Percentiles rank a stretch among this genome's conserved stretches.
phyloP scores from a whole-genome alignment of 2,888 invertebrate genomes.

The Ligdia adustata region DNA sequence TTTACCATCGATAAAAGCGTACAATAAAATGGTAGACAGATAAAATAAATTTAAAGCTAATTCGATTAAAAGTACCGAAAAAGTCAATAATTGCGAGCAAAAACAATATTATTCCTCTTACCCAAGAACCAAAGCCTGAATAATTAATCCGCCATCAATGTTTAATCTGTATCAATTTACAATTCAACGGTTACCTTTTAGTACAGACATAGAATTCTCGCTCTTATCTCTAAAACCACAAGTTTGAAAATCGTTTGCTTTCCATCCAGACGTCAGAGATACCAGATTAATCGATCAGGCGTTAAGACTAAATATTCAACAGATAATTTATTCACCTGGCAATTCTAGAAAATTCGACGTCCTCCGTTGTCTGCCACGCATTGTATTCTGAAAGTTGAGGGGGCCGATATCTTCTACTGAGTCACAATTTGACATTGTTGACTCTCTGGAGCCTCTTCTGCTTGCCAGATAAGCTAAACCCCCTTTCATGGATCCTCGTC shows the following conservation, averaged over 20 bases:
- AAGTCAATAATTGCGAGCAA: conserved; percentile 4
- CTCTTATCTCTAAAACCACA: background rate
- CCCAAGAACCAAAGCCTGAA: conserved; percentile 16
- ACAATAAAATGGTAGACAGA: background rate
- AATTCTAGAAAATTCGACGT: conserved; percentile 94
- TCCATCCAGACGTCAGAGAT: conserved; percentile 8
- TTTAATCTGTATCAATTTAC: conserved; percentile 20
- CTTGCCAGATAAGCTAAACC: conserved; percentile 93
- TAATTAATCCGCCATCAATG: conserved; percentile 27
- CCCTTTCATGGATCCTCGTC: conserved; percentile 88
- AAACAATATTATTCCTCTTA: conserved; percentile 15
- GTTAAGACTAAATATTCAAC: background rate
- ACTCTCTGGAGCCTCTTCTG: conserved; percentile 91
- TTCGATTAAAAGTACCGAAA: background rate
- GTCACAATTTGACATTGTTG: conserved; percentile 88
- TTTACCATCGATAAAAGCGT: background rate
- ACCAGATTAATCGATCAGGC: conserved; percentile 11
- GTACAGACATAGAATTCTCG: background rate
- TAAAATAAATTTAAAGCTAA: background rate
- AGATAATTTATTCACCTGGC: conserved; percentile 84
- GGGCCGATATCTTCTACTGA: conserved; percentile 90
- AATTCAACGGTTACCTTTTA: conserved; percentile 4
- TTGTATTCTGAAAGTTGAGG: conserved; percentile 90
- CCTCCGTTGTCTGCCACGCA: conserved; percentile 90
- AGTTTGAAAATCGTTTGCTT: background rate